Conservation (phyloP, 2,113 vertebrate species). For the Plotosus lineatus region DNA sequence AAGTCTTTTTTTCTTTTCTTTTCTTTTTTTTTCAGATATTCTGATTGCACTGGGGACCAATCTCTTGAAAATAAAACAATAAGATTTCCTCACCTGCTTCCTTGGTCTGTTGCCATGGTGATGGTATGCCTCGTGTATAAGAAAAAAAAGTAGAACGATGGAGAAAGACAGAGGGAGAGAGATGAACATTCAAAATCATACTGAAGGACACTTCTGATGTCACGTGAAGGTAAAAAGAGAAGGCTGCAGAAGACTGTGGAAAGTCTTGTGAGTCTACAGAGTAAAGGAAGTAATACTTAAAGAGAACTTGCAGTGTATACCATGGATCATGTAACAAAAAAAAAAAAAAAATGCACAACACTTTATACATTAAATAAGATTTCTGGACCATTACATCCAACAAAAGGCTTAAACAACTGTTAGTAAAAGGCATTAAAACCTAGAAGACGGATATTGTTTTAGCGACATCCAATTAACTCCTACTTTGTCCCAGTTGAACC, state of each 20-base stretch:
- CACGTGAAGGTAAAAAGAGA: constrained; percentile 37
- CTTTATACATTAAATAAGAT: constrained; percentile 23
- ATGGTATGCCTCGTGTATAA: constrained; percentile 42
- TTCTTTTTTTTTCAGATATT: constrained; percentile 37
- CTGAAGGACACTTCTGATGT: constrained; percentile 54
- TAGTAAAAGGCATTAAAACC: constrained; percentile 60
- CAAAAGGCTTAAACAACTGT: constrained; percentile 48
- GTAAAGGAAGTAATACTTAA: constrained; percentile 18
- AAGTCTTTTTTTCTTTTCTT: not conserved
- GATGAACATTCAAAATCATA: constrained; percentile 37
- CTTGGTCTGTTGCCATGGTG: constrained; percentile 51
- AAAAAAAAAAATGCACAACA: constrained; percentile 11
- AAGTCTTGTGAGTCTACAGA: constrained; percentile 13
- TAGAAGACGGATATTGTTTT: constrained; percentile 58
- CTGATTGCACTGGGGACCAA: constrained; percentile 26
- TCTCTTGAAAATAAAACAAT: constrained; percentile 41
- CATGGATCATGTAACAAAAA: constrained; percentile 4
- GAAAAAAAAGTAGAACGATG: not conserved
- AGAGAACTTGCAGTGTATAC: not conserved
- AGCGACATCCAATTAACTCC: constrained; percentile 62
- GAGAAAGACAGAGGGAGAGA: constrained; percentile 2
- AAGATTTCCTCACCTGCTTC: constrained; percentile 54
- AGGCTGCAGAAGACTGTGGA: constrained; percentile 31
- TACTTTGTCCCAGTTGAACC: constrained; percentile 62
- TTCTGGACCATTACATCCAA: constrained; percentile 28